Evolutionary conservation across 2,888 invertebrate genomes (phyloP), one percentile per base, ranked within the genome.

Genomic region (Caenorhabditis macrosperma): DNA sequence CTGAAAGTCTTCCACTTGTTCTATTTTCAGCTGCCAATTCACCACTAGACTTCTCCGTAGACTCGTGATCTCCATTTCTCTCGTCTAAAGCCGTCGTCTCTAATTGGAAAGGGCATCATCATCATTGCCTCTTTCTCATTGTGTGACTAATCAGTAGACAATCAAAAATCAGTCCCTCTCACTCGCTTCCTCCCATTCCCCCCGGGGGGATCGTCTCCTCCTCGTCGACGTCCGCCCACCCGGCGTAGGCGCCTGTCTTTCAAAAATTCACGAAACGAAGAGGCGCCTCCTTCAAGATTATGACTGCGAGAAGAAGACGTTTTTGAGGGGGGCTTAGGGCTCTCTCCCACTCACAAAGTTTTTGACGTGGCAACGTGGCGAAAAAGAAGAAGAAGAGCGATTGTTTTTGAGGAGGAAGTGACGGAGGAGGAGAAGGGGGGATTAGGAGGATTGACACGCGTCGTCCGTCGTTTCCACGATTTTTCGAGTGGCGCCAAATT

Each of bases 381-480:
- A 35, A 52, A 41, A 66, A 54, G 9, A 6, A 15, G 22, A 50
- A 48, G 64, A 66, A 50, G 66, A 66, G 54, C 54, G 54, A 66
- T 66, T 54, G 67, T 52, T 67, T 60, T 67, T 24, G 46, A 52
- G 52, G 48, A 30, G 33, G 50, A 55, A 54, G 55, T 38, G 41
- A 17, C 26, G 28, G 63, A 50, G 35, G 60, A 48, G 48, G 30
- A 46, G 46, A 4, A 44, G 48, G 26, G 17, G 54, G 44, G 66
- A 66, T 54, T 54, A 66, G 41, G 55, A 28, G 52, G 50, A 33
- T 41, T 63, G 63, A 50, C 50, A 63, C 38, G 46, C 15, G 38
- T 7, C 38, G 5, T n/a, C 28, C 30, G n/a, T n/a, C 33, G 54
- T 54, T 54, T 54, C 54, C 17, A 54, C n/a, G n/a, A n/a, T n/a